Evolutionary conservation across 1,140 invertebrate species (phyloP).

Genomic region (Popillia japonica): DNA sequence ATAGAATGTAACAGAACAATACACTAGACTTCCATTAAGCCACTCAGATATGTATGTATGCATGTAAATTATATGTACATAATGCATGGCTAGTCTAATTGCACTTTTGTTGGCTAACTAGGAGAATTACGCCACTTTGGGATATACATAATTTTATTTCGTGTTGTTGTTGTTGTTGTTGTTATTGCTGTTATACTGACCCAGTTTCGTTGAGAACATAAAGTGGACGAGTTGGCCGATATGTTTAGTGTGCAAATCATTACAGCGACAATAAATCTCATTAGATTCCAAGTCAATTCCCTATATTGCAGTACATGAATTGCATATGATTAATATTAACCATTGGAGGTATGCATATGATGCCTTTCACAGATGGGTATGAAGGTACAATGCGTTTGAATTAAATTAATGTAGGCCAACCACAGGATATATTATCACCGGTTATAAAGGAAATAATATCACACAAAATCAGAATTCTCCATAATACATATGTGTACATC

Average conservation of each 20-base stretch:
- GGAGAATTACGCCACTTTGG: not conserved
- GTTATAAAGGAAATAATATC: no score
- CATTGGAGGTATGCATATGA: not conserved
- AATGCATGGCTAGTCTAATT: not conserved
- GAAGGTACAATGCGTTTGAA: no score
- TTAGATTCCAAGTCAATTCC: not conserved
- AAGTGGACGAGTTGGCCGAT: not conserved
- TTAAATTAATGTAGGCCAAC: no score
- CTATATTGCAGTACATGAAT: not conserved
- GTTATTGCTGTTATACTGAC: not conserved
- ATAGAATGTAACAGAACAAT: no score
- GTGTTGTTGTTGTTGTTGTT: not conserved
- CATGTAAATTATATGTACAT: not conserved
- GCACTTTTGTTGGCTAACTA: not conserved
- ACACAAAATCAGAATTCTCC: no score
- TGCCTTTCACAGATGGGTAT: not conserved
- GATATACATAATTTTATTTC: not conserved
- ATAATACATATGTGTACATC: no score
- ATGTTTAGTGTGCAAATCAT: not conserved
- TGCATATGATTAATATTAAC: not conserved
- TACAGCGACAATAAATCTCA: constrained; percentile 1
- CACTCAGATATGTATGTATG: no score
- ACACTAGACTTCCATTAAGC: no score
- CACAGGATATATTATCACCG: no score
- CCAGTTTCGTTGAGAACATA: not conserved